Evolutionary conservation across 2,888 invertebrate species (phyloP), one percentile per base, ranked within the genome.

Genomic region (Silvanus unidentatus): DNA sequence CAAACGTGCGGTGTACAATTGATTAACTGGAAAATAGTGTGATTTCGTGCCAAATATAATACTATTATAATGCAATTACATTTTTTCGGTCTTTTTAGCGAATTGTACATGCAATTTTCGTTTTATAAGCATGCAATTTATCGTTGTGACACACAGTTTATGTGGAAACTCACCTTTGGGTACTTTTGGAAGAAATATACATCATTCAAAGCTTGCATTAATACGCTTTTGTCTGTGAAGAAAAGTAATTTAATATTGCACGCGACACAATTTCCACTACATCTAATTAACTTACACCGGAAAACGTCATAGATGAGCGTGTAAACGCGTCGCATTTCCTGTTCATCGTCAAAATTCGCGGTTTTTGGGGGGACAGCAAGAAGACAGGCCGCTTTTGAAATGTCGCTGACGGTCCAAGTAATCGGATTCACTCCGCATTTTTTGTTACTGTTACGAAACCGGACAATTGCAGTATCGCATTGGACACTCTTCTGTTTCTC

Each of bases 261-360:
- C 6, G 15, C 30, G 9, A 22, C 28, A 37, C 30, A 12, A 40
- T 38, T 11, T 30, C 16, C 34, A 10, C 28, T 22, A 16, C 8
- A 22, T 5, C 3, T 22, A 22, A 22, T 22, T 22, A 22, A 22
- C 22, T 80, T 70, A 86, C 86, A 86, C 67, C 86, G 73, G 54
- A 84, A 80, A 1, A 85, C 84, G 59, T 86, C 86, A 65, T 85
- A 86, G 53, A 86, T 82, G 28, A 86, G 74, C 1, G 83, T 80
- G 57, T 83, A 84, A 15, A 86, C 85, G 52, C 81, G 74, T 45
- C 85, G 72, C 84, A 86, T 85, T 62, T 86, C 84, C 44, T 84
- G 83, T 56, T 85, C 84, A 59, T 85, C 82, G 1, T 64, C 64
- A 54, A 82, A 82, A 11, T 68, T 57, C 0, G 77, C 77, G 1